phyloP scores from a whole-genome alignment of 2,888 invertebrate species.

The Pachycephus smyrnensis region DNA sequence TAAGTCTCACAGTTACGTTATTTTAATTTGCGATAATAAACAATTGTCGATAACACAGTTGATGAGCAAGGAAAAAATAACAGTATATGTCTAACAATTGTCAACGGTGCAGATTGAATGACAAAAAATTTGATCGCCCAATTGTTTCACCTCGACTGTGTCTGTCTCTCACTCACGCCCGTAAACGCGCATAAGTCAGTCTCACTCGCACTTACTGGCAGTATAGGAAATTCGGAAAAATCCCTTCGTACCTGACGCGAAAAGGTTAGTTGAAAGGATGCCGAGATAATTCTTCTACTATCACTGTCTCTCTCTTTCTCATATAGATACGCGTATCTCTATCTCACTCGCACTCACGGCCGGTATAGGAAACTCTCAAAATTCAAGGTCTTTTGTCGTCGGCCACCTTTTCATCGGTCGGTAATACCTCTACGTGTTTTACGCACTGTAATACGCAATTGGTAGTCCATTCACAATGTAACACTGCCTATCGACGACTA shows the following conservation, averaged over 20 bases:
- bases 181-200: not conserved
- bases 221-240: not conserved
- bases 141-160: not conserved
- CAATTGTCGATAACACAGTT: not conserved
- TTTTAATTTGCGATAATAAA: not conserved
- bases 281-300: not conserved
- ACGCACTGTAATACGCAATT: not conserved
- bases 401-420: not conserved
- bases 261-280: too few species aligned
- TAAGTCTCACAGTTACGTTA: not conserved
- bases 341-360: not conserved
- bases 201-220: not conserved
- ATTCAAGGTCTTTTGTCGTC: not conserved
- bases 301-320: not conserved
- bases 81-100: not conserved
- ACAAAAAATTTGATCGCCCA: not conserved
- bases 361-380: not conserved
- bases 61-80: not conserved
- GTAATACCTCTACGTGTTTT: not conserved
- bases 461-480: not conserved
- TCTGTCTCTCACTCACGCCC: not conserved
- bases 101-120: not conserved
- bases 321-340: not conserved
- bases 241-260: too few species aligned
- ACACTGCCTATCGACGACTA: not conserved